phyloP scores from a whole-genome alignment of 2,888 invertebrate species.

The Drosophila cognata region DNA sequence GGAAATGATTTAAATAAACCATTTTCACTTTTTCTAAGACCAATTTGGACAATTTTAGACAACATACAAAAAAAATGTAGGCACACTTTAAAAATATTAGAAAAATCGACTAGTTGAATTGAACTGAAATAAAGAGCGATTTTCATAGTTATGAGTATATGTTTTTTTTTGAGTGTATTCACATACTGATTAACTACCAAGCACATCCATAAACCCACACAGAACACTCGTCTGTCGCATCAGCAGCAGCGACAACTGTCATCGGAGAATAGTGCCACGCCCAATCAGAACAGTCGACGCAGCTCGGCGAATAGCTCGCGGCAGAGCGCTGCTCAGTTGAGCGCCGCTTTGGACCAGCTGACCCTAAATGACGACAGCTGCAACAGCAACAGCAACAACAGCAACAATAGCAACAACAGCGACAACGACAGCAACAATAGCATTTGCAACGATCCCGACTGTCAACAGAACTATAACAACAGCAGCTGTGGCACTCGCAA shows the following conservation, averaged over 20 bases:
- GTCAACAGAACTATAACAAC: conserved; percentile 72
- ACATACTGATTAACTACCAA: neutral
- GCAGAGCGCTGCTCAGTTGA: conserved; percentile 70
- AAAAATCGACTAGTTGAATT: too few relatives aligned
- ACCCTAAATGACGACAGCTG: conserved; percentile 57
- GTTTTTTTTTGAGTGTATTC: neutral
- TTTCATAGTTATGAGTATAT: neutral
- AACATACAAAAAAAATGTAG: neutral
- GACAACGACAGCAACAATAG: conserved; percentile 55
- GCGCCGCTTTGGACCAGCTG: conserved; percentile 80
- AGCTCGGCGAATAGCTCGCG: conserved; percentile 76
- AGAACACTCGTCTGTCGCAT: conserved; percentile 82
- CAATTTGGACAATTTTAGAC: neutral
- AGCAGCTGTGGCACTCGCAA: conserved; percentile 42
- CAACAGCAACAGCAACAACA: conserved; percentile 45
- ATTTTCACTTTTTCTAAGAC: neutral
- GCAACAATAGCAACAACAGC: conserved; percentile 32
- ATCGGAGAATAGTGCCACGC: conserved; percentile 69
- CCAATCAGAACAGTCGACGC: conserved; percentile 69
- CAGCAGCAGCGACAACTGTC: conserved; percentile 78
- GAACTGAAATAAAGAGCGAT: neutral
- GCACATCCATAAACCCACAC: neutral
- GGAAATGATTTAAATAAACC: neutral
- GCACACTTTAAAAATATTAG: neutral
- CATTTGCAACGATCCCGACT: conserved; percentile 82